Conservation (phyloP, 2,888 invertebrate genomes). For the Neoascia interrupta region DNA sequence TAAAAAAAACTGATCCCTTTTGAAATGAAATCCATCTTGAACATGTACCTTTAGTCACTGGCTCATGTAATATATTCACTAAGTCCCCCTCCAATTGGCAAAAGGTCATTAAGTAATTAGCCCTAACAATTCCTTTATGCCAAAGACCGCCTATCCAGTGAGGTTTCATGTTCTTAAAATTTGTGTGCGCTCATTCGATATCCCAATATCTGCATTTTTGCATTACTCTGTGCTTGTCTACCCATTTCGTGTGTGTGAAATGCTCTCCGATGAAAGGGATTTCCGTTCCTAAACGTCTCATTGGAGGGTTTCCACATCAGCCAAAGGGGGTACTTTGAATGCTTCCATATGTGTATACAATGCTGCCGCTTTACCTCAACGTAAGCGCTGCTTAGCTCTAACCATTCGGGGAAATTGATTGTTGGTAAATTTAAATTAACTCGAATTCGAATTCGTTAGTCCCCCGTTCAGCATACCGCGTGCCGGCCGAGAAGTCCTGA, state of each 20-base stretch:
- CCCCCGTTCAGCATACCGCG: not conserved
- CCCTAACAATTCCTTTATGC: conserved; percentile 41
- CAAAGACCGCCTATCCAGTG: conserved; percentile 29
- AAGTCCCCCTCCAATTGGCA: conserved; percentile 41
- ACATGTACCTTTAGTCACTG: not conserved
- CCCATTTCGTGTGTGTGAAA: conserved; percentile 40
- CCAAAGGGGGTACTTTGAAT: conserved; percentile 16
- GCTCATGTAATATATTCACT: too few species aligned
- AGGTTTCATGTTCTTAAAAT: conserved; percentile 39
- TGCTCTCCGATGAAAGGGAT: conserved; percentile 59
- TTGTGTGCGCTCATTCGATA: conserved; percentile 36
- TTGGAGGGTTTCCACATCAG: conserved; percentile 30
- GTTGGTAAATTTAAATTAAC: conserved; percentile 70
- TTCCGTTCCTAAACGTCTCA: conserved; percentile 59
- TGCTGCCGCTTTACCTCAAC: not conserved
- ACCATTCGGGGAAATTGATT: conserved; percentile 67
- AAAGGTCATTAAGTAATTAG: conserved; percentile 63
- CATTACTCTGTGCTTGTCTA: conserved; percentile 52
- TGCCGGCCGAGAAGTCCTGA: conserved; percentile 2
- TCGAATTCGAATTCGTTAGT: conserved; percentile 42
- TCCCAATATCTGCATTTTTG: conserved; percentile 63
- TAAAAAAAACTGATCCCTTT: too few species aligned
- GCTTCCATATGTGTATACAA: not conserved
- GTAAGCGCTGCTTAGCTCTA: conserved; percentile 18
- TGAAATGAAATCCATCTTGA: too few species aligned